Conservation (phyloP, 2,113 vertebrate species). For the Sisor rabdophorus region DNA sequence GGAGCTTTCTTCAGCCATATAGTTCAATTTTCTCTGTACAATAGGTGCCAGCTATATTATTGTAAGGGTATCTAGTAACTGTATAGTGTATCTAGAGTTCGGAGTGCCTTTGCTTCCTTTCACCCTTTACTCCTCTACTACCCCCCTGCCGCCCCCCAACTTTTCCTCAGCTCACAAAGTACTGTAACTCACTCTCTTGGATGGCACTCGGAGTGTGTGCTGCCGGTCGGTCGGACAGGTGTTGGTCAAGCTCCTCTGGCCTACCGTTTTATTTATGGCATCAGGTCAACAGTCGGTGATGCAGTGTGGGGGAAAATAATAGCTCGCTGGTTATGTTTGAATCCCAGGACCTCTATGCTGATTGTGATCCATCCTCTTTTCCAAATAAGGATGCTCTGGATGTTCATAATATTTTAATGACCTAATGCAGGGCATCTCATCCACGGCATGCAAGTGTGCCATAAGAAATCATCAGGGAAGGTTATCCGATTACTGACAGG, state of each 20-base stretch:
- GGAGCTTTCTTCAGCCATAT: constrained; percentile 98
- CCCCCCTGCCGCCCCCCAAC: constrained; percentile 32
- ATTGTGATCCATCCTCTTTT: too few species aligned
- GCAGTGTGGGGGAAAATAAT: too few species aligned
- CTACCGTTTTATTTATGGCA: not conserved
- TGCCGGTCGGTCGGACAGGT: constrained; percentile 30
- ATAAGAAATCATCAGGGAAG: too few species aligned
- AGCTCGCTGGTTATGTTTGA: too few species aligned
- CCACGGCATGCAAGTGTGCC: too few species aligned
- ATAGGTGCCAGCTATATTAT: constrained; percentile 96
- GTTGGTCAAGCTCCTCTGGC: not conserved
- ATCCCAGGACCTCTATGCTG: too few species aligned
- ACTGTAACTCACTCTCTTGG: constrained; percentile 31
- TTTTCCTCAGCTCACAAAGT: constrained; percentile 38
- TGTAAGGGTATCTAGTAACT: constrained; percentile 98
- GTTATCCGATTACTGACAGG: too few species aligned
- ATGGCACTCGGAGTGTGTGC: constrained; percentile 18
- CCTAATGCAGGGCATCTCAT: too few species aligned
- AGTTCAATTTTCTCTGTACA: constrained; percentile 96
- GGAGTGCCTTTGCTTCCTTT: constrained; percentile 99
- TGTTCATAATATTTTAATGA: too few species aligned
- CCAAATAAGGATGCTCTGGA: too few species aligned
- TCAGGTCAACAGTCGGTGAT: not conserved
- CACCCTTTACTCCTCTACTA: constrained; percentile 57
- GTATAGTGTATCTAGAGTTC: constrained; percentile 99